A percentile compares a stretch with the other conserved stretches of the same genome.
Evolutionary conservation across 2,797 vertebrate species (phyloP).

Genomic region (Acanthornis magna): DNA sequence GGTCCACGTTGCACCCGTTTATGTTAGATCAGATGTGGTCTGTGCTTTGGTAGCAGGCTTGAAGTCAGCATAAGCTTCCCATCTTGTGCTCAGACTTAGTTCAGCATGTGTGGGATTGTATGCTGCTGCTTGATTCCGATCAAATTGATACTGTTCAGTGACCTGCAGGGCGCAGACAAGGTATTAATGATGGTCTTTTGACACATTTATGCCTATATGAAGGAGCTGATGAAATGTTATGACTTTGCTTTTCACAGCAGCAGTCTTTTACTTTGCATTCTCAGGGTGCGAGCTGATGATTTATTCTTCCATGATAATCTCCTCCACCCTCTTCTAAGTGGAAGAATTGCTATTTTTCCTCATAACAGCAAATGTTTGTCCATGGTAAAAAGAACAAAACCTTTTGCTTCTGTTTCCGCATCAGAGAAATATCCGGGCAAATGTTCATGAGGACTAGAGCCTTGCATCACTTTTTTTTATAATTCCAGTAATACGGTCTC

Average conservation of each 20-base stretch:
- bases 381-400: background rate
- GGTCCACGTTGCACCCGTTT: background rate
- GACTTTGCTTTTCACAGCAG: background rate
- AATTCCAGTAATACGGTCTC: background rate
- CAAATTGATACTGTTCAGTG: background rate
- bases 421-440: background rate
- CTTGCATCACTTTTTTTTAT: slow-evolving; percentile 1
- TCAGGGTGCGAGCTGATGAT: background rate
- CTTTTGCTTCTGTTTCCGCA: slow-evolving; percentile 9
- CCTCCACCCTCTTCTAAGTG: background rate
- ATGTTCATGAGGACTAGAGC: background rate
- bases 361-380: background rate
- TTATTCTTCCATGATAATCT: background rate
- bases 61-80: background rate
- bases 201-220: background rate
- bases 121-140: background rate
- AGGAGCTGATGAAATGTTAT: background rate
- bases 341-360: background rate
- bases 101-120: background rate
- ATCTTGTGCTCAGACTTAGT: background rate
- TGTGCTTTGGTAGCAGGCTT: background rate
- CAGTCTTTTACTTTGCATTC: background rate
- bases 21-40: background rate
- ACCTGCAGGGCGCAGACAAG: background rate
- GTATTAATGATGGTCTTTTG: background rate